Percentiles rank a stretch among this genome's conserved stretches.
phyloP scores from a whole-genome alignment of 2,113 vertebrate species.

The Oreocharis arfaki region DNA sequence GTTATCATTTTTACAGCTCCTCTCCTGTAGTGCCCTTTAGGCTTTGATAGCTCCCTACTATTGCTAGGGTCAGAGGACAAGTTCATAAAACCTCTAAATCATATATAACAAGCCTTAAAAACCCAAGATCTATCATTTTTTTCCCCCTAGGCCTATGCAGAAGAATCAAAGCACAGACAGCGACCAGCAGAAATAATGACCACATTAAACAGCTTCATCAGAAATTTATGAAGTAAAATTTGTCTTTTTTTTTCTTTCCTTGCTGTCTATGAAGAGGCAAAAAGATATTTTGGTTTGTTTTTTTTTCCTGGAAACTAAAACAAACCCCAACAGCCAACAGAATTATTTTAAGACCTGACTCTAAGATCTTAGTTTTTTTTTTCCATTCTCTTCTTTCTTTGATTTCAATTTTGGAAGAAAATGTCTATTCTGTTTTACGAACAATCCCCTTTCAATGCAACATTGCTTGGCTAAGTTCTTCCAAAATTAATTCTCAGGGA shows the following conservation, averaged over 20 bases:
- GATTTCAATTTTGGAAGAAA: not conserved
- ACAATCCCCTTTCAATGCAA: not conserved
- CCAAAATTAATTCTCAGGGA: not conserved
- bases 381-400: not conserved
- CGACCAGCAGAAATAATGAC: conserved; percentile 37
- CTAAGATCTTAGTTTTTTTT: not conserved
- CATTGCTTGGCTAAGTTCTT: not conserved
- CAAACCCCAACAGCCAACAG: not conserved
- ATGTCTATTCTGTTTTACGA: not conserved
- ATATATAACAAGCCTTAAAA: conserved; percentile 44
- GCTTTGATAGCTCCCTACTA: conserved; percentile 35
- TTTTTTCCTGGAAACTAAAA: not conserved
- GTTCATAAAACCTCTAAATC: conserved; percentile 67
- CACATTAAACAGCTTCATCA: conserved; percentile 58
- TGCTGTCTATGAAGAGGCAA: not conserved
- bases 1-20: conserved; percentile 47
- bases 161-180: conserved; percentile 53
- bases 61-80: conserved; percentile 63
- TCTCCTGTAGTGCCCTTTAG: conserved; percentile 49
- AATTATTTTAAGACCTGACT: not conserved
- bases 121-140: not conserved
- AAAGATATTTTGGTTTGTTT: not conserved
- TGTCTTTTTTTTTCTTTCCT: not conserved
- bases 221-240: conserved; percentile 65
- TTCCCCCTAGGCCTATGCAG: not conserved